Conservation (phyloP, 2,888 invertebrate species). For the Biston stratarius region DNA sequence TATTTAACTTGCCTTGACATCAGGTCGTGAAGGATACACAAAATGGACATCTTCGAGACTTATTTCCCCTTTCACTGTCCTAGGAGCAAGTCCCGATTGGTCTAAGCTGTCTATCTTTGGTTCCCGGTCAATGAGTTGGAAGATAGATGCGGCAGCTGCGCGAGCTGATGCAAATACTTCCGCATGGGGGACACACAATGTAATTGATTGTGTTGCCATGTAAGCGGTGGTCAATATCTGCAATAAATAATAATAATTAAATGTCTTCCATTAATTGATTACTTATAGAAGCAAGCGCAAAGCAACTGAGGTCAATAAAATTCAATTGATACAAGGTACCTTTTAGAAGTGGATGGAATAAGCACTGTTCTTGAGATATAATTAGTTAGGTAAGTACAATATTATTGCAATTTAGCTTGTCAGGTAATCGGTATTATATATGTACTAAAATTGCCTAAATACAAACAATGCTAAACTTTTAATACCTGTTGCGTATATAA, state of each 20-base stretch:
- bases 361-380: not conserved
- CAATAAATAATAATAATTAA: not conserved
- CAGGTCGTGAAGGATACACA: conserved; percentile 92
- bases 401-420: no score
- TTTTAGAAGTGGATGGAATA: not conserved
- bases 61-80: conserved; percentile 88
- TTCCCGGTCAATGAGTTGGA: conserved; percentile 89
- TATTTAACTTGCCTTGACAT: conserved; percentile 88
- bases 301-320: conserved; percentile 84
- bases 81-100: conserved; percentile 86
- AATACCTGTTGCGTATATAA: no score
- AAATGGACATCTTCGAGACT: conserved; percentile 90
- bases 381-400: not conserved
- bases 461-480: no score
- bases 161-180: conserved; percentile 91
- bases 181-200: conserved; percentile 90
- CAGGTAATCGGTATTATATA: no score
- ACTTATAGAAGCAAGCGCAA: conserved; percentile 2
- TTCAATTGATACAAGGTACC: conserved; percentile 34
- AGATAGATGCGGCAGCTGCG: conserved; percentile 91
- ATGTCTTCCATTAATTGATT: conserved; percentile 4
- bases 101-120: conserved; percentile 90
- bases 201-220: conserved; percentile 92
- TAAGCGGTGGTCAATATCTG: conserved; percentile 91
- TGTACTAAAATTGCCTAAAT: no score